These are phyloP conservation scores for Odontamblyopus lacepedii DNA, from an alignment of 2,797 vertebrate species.

Conservation along the genomic window DNA sequence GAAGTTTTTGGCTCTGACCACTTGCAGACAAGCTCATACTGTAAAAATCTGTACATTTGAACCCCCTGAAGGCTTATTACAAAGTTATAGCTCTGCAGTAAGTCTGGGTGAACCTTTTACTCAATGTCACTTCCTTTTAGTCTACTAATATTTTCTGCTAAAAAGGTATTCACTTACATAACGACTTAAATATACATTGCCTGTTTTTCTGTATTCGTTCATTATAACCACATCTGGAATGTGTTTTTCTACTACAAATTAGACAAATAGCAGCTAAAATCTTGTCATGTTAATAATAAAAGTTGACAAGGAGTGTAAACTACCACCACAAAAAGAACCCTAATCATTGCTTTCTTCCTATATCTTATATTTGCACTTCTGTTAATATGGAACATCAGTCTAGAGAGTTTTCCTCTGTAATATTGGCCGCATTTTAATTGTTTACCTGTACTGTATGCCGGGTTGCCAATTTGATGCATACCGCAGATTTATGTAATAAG, in stretches of 20 bases:
- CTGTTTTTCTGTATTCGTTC: no score
- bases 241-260: no score
- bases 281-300: no score
- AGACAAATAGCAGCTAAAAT: no score
- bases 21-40: not conserved
- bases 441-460: not conserved
- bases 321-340: no score
- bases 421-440: not conserved
- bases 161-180: not conserved
- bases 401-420: not conserved
- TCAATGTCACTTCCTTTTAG: slow-evolving; percentile 1
- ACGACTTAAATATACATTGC: not conserved
- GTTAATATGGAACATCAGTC: not conserved
- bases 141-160: not conserved
- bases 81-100: not conserved
- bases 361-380: no score
- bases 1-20: slow-evolving; percentile 10
- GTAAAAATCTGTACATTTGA: slow-evolving; percentile 10
- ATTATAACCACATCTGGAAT: no score
- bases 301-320: no score
- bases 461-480: no score
- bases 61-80: slow-evolving; percentile 7
- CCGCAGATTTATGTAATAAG: not conserved
- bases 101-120: slow-evolving; percentile 9
- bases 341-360: no score